Conservation (phyloP, 2,113 vertebrate genomes). For the Eupsittula cactorum region DNA sequence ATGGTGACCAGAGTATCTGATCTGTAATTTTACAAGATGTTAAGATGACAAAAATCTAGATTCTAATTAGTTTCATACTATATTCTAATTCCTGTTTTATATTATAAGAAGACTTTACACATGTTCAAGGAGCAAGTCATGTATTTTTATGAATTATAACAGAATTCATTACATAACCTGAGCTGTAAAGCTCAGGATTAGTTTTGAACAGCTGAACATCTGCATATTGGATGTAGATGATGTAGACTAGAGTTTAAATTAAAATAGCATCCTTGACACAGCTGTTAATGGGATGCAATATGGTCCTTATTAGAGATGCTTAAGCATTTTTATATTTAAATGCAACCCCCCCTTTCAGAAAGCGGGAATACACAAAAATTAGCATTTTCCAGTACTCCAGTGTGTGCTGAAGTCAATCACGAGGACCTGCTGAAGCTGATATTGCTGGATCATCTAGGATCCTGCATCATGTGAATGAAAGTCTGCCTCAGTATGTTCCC, state of each 20-base stretch:
- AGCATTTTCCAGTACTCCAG: not conserved
- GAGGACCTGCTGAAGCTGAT: not conserved
- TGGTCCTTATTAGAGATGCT: not conserved
- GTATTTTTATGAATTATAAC: not conserved
- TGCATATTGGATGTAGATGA: not conserved
- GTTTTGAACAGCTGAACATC: not conserved
- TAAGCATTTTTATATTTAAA: not conserved
- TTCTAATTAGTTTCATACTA: not conserved
- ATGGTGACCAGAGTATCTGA: not conserved
- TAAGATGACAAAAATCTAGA: not conserved
- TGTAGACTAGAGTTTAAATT: not conserved
- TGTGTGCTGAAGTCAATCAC: not conserved
- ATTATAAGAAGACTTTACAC: not conserved
- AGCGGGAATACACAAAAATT: not conserved
- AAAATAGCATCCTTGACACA: not conserved
- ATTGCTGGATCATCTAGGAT: not conserved
- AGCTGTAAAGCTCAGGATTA: not conserved
- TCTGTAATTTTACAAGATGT: not conserved
- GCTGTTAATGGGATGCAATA: not conserved
- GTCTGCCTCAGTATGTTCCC: not conserved
- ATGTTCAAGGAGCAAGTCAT: not conserved
- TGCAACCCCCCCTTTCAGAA: not conserved
- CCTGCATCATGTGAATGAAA: not conserved
- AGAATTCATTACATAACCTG: not conserved
- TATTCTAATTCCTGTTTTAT: not conserved